phyloP scores from a whole-genome alignment of 2,113 vertebrate species.

The Okapia johnstoni region DNA sequence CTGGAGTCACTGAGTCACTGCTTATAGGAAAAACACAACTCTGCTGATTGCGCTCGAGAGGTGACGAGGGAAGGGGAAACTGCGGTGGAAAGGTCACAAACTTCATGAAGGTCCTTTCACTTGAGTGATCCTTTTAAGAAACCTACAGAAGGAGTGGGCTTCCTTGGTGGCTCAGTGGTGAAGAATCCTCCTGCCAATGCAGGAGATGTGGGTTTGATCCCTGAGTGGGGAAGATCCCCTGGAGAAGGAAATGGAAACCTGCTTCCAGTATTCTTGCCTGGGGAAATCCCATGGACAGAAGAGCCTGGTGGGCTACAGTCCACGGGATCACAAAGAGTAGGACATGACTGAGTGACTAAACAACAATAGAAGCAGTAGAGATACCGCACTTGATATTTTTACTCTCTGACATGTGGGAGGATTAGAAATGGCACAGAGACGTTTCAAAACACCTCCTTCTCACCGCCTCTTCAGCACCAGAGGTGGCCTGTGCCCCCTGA shows the following conservation, averaged over 20 bases:
- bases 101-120: background rate
- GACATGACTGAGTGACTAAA: fast-evolving
- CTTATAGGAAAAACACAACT: background rate
- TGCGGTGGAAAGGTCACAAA: background rate
- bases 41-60: fast-evolving
- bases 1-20: background rate
- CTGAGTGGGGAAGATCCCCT: background rate
- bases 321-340: background rate
- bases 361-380: background rate
- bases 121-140: background rate
- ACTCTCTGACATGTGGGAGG: background rate
- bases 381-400: background rate
- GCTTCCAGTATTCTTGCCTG: background rate
- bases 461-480: background rate
- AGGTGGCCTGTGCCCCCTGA: background rate
- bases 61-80: fast-evolving
- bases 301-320: background rate
- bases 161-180: background rate
- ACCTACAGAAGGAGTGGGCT: background rate
- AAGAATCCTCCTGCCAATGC: background rate
- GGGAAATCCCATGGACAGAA: background rate
- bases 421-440: background rate
- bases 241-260: background rate
- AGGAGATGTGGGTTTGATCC: background rate
- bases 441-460: background rate